Base-by-base conservation (phyloP, 2,797 vertebrate genomes). In the Alexandromys oeconomus region DNA sequence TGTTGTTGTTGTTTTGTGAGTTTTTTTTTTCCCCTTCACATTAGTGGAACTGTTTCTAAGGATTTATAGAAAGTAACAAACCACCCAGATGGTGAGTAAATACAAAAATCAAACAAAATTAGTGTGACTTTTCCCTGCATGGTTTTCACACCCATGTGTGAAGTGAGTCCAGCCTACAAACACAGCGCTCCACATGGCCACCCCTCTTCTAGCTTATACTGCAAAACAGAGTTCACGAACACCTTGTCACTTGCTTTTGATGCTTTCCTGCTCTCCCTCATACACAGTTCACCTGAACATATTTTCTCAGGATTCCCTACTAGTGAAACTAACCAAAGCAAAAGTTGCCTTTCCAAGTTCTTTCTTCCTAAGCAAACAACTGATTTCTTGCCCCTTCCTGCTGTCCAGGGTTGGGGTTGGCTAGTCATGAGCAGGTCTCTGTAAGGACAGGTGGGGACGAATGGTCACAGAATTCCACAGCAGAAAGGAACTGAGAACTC, bases 61-160 rank as follows among this genome's bases (percentile, higher is more conserved):
- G 92, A 87, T 95, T 93, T 96, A 23, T 95, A 94, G 67, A 89
- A 97, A 96, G 89, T 94, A 92, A 65, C 43, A 96, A 34, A 88
- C 19, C 93, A 96, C 93, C 96, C 94, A 96, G 96, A 97, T 96
- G 96, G 87, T 87, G 37, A 92, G 63, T 85, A 95, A 94, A 88
- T 43, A 93, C 87, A 87, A 96, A 96, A 96, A 76, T 65, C 48
- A 92, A 93, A 67, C 61, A 87, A 96, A 96, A 96, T 31, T 92
- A 87, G 13, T 94, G 69, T 81, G 87, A 88, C 71, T 94, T 97
- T 91, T 87, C 89, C 87, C 77, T 76, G 73, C 46, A 57, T 92
- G 67, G 17, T 95, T 96, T 97, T 97, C 97, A 96, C 89, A 96
- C 91, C 77, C 63, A 21, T 95, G 48, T 94, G 54, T 57, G 85